A percentile compares a stretch with the other conserved stretches of the same genome.
phyloP scores from a whole-genome alignment of 2,113 vertebrate genomes.

The Nansenia antarctica region DNA sequence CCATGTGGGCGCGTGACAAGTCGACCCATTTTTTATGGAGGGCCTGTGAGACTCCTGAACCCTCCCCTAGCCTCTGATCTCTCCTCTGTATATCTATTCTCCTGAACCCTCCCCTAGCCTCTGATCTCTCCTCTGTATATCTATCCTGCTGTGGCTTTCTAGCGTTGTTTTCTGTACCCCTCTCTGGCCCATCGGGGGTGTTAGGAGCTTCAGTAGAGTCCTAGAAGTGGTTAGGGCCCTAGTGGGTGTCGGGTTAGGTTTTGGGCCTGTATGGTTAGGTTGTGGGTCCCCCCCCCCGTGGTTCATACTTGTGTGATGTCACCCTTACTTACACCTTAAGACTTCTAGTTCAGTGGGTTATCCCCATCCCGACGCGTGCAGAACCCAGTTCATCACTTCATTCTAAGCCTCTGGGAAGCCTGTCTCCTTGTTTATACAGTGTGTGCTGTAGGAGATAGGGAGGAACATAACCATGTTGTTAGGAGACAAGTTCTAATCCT shows the following conservation, averaged over 20 bases:
- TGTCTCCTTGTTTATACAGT: no score
- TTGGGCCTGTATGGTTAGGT: no score
- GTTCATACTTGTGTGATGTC: no score
- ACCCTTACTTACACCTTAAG: no score
- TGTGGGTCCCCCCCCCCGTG: no score
- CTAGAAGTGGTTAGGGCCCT: no score
- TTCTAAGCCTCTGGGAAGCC: no score
- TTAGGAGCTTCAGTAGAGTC: neutral
- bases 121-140: conserved; percentile 4
- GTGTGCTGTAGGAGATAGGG: neutral
- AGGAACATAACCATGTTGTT: neutral
- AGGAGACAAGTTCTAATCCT: neutral
- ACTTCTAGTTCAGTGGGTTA: no score
- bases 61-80: conserved; percentile 1
- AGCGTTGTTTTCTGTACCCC: neutral
- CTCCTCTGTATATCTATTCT: neutral
- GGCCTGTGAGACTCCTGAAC: neutral
- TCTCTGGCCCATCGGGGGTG: conserved; percentile 12
- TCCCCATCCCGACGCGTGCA: no score
- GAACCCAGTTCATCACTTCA: no score
- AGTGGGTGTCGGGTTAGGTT: no score
- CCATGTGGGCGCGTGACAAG: no score
- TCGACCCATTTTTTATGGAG: neutral
- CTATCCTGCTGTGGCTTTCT: neutral
- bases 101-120: conserved; percentile 9